phyloP scores from a whole-genome alignment of 2,888 invertebrate genomes.

The Lasioglossum pauxillum region DNA sequence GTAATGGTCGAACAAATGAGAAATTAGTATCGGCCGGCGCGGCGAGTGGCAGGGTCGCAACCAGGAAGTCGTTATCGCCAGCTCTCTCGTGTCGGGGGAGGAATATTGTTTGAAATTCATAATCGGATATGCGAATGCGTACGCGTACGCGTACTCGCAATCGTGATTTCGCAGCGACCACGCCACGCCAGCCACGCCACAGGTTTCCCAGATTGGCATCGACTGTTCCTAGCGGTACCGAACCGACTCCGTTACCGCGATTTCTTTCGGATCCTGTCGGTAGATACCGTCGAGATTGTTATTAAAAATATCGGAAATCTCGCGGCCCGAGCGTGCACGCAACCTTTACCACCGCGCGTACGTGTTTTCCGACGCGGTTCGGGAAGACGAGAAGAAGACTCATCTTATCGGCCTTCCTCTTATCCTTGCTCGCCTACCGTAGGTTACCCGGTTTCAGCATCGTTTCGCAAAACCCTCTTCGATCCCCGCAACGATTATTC shows the following conservation, averaged over 20 bases:
- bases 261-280: constrained; percentile 70
- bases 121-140: background rate
- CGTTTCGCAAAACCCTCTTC: background rate
- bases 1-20: constrained; percentile 12
- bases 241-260: constrained; percentile 75
- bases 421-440: background rate
- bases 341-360: background rate
- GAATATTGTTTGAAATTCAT: constrained; percentile 46
- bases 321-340: constrained; percentile 50
- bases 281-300: constrained; percentile 72
- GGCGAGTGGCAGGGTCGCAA: background rate
- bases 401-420: background rate
- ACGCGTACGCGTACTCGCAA: constrained; percentile 6
- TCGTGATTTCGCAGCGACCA: constrained; percentile 59
- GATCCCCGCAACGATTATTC: too few relatives aligned
- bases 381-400: background rate
- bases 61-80: constrained; percentile 13
- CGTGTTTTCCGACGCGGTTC: background rate
- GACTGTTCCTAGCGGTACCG: constrained; percentile 74
- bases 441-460: background rate
- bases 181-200: constrained; percentile 53
- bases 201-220: constrained; percentile 74
- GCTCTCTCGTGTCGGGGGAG: background rate
- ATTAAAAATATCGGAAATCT: constrained; percentile 76
- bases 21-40: constrained; percentile 20